Conservation (phyloP, 2,797 vertebrate species). For the Xyrichtys novacula region DNA sequence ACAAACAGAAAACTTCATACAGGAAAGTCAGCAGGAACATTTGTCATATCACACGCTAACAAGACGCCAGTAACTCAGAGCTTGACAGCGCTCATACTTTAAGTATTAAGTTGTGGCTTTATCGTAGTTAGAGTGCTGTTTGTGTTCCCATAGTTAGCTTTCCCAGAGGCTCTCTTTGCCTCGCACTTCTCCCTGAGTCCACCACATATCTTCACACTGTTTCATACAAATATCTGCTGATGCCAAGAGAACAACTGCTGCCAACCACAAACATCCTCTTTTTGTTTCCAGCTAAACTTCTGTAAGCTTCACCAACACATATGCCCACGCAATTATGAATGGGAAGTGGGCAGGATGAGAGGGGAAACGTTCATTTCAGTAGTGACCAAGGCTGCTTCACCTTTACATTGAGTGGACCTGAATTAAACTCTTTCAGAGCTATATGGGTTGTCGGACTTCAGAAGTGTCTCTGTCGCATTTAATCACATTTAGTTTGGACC, state of each 20-base stretch:
- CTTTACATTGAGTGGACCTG: too few relatives aligned
- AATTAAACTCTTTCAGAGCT: too few relatives aligned
- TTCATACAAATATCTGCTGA: slow-evolving; percentile 43
- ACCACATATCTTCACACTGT: slow-evolving; percentile 14
- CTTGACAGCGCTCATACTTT: background rate
- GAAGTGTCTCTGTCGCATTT: too few relatives aligned
- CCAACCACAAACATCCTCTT: slow-evolving; percentile 51
- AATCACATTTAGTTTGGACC: too few relatives aligned
- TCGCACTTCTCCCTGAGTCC: slow-evolving; percentile 7
- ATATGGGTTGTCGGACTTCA: too few relatives aligned
- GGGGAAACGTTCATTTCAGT: slow-evolving; percentile 4
- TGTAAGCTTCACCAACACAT: background rate
- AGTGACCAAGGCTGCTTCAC: background rate
- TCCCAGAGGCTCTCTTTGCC: background rate
- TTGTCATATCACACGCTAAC: background rate
- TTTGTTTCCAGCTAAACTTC: slow-evolving; percentile 46
- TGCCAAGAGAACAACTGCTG: slow-evolving; percentile 29
- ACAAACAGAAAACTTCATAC: background rate
- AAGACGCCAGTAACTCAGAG: background rate
- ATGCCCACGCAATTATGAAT: background rate
- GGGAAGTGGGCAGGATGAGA: background rate
- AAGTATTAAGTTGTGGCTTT: background rate
- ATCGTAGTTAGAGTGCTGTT: background rate
- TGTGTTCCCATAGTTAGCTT: background rate
- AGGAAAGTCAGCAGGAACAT: background rate